Evolutionary conservation across 1,140 invertebrate genomes (phyloP), one percentile per base, ranked within the genome.

Genomic region (Hormaphis cornu): DNA sequence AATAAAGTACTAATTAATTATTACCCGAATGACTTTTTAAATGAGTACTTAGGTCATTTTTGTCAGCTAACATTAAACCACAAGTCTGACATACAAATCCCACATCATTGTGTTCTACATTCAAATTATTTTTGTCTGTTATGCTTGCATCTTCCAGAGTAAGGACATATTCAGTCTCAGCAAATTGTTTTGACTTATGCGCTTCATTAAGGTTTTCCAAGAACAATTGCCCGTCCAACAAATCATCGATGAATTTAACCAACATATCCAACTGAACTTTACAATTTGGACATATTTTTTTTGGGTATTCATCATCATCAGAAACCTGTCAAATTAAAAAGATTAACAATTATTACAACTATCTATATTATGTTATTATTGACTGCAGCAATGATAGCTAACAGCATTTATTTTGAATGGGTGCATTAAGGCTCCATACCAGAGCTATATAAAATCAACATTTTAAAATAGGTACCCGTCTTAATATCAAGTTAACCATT

Each of bases 241-340:
- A 12, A 0, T 66, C 61, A 24, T 50, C 44, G 7, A 66, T 50
- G 24, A 66, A 66, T 30, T 66, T 66, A 2, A 66, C 44, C 20
- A 66, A 8, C 30, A 66, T 66, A 3, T 66, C 61, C 14, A 66
- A 66, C 14, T 66, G 61, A 10, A 42, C 48, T 50, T 66, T 66
- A 48, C 61, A 66, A 9, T 66, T 66, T 14, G 44, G 4, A 48
- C 61, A 66, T 22, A 66, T 66, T 22, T n/a, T 50, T 48, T 24
- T 66, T n/a, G 61, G 61, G 10, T 33, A 66, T 20, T 33, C 44
- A 8, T 66, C 61, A 46, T 66, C 44, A n/a, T 66, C 28, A 22
- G 44, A 66, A 4, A 66, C 61, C 61, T 66, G 28, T 22, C 0
- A 48, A 3, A 33, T 10, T n/a, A n/a, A n/a, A n/a, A n/a, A 24